Evolutionary conservation across 2,113 vertebrate species (phyloP).

Genomic region (Heterotilapia buettikoferi): DNA sequence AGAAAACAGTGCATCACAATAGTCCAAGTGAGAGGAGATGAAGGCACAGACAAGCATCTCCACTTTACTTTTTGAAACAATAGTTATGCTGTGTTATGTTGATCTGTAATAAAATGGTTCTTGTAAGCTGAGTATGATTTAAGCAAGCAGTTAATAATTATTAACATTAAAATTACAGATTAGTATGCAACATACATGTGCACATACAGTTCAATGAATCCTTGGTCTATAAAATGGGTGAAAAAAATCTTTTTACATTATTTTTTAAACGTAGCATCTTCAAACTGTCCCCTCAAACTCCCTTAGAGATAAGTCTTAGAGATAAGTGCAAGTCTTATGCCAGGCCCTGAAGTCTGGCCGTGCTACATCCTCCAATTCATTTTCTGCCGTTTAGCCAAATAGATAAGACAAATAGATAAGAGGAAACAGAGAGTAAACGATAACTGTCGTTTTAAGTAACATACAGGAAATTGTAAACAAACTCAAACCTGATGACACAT

Average conservation of each 20-base stretch:
- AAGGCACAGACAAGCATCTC: neutral
- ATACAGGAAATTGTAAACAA: neutral
- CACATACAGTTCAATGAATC: accelerated
- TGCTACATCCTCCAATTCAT: neutral
- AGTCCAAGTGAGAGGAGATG: neutral
- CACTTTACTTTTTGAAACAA: neutral
- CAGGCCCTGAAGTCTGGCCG: neutral
- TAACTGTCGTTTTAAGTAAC: neutral
- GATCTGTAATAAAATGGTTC: neutral
- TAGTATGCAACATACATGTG: neutral
- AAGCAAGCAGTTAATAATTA: neutral
- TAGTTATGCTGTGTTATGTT: neutral
- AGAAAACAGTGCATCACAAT: neutral
- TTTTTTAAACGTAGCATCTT: neutral
- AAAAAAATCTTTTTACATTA: accelerated
- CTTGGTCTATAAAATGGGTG: neutral
- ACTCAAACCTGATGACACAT: neutral
- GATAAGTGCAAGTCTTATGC: neutral
- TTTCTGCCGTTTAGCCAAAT: neutral
- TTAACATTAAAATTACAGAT: neutral
- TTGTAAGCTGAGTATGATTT: neutral
- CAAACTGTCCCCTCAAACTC: neutral
- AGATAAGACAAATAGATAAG: neutral
- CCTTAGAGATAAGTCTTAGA: neutral
- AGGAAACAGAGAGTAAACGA: accelerated